These are phyloP conservation scores for Ormyrus thymus DNA, from an alignment of 2,888 invertebrate species.

Conservation along the genomic window DNA sequence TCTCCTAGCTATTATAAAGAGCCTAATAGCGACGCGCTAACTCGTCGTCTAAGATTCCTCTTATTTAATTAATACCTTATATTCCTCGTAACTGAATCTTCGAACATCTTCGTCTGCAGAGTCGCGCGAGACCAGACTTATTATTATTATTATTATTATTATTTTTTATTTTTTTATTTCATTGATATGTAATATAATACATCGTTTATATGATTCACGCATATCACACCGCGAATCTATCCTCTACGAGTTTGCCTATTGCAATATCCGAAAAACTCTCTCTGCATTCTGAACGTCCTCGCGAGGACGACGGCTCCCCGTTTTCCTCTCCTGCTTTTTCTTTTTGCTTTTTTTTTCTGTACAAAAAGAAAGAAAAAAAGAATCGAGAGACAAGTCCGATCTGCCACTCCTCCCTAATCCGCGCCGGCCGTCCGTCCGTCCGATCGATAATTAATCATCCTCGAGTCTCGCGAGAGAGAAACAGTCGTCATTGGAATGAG, in stretches of 20 bases:
- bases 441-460: too few species aligned
- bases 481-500: constrained; percentile 62
- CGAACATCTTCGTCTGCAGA: constrained; percentile 31
- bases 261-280: constrained; percentile 7
- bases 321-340: constrained; percentile 7
- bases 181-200: constrained; percentile 58
- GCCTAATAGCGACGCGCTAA: constrained; percentile 56
- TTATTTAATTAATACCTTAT: constrained; percentile 18
- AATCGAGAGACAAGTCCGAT: too few species aligned
- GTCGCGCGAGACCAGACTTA: constrained; percentile 51
- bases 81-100: constrained; percentile 18
- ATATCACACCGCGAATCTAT: constrained; percentile 52
- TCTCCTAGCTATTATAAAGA: constrained; percentile 55
- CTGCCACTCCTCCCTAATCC: too few species aligned
- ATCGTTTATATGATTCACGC: constrained; percentile 54
- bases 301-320: background rate
- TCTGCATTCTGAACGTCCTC: background rate
- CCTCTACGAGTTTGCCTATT: constrained; percentile 21
- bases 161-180: background rate
- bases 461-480: background rate
- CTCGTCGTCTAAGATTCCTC: constrained; percentile 55
- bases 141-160: background rate
- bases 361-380: constrained; percentile 29
- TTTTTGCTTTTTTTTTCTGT: constrained; percentile 25
- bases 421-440: too few species aligned